These are phyloP conservation scores for Ooceraea biroi DNA, from an alignment of 1,140 invertebrate genomes.

Conservation along the genomic window DNA sequence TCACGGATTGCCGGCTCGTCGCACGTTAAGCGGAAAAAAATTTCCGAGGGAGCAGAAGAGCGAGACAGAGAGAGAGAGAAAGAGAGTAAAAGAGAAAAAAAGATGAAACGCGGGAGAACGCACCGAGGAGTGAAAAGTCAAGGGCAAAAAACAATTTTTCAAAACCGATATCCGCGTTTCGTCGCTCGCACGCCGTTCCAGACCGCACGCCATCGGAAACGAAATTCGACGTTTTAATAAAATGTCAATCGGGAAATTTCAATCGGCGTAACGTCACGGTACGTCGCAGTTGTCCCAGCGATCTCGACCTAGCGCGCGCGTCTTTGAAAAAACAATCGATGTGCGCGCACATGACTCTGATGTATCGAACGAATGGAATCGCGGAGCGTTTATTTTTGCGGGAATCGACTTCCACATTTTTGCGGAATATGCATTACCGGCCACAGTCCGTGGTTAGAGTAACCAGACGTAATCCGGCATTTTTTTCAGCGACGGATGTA, in stretches of 20 bases:
- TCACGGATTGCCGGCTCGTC: conserved; percentile 5
- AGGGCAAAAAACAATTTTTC: neutral
- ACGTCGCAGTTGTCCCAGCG: neutral
- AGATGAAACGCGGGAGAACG: neutral
- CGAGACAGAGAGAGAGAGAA: neutral
- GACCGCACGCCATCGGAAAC: neutral
- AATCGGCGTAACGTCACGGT: neutral
- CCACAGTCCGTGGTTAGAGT: too few relatives aligned
- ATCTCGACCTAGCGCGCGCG: conserved; percentile 11
- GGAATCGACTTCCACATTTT: neutral
- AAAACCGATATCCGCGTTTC: conserved; percentile 30
- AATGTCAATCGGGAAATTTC: conserved; percentile 42
- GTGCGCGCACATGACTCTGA: neutral
- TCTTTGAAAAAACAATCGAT: conserved; percentile 17
- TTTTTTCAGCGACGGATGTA: conserved; percentile 33
- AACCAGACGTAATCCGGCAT: conserved; percentile 6
- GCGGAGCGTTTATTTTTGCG: neutral
- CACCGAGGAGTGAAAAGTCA: conserved; percentile 22
- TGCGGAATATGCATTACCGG: too few relatives aligned
- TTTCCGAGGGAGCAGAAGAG: neutral
- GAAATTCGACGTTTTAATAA: conserved; percentile 53
- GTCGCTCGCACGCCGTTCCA: neutral
- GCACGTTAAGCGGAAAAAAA: conserved; percentile 27
- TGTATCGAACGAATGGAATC: conserved; percentile 1
- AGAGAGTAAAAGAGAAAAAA: neutral